phyloP scores from a whole-genome alignment of 2,888 invertebrate genomes.

The Patella caerulea region DNA sequence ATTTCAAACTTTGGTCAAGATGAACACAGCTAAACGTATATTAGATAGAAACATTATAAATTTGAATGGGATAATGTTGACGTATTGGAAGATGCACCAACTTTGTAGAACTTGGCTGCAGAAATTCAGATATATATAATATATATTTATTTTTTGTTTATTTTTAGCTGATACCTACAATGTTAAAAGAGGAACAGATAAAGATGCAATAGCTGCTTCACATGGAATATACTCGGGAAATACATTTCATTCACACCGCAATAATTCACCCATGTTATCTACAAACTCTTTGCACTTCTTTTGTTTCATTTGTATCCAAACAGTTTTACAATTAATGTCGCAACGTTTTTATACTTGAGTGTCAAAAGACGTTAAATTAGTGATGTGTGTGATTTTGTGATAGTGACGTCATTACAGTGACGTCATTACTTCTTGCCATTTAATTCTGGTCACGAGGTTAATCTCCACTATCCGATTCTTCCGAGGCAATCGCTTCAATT shows the following conservation, averaged over 20 bases:
- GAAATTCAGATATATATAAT: not conserved
- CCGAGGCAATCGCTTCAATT: no score
- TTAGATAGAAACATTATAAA: no score
- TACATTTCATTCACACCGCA: not conserved
- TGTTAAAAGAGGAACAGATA: not conserved
- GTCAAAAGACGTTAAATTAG: not conserved
- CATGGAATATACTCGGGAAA: constrained; percentile 4
- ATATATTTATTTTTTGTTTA: not conserved
- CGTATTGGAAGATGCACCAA: not conserved
- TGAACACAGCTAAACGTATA: no score
- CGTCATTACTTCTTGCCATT: constrained; percentile 7
- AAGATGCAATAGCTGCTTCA: not conserved
- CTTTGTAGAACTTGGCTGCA: not conserved
- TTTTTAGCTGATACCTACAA: constrained; percentile 6
- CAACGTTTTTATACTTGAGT: constrained; percentile 1
- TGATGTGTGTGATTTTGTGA: not conserved
- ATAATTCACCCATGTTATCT: not conserved
- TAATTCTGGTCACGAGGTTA: no score
- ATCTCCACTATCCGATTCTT: no score
- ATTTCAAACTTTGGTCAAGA: no score
- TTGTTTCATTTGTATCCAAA: not conserved
- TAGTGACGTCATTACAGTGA: not conserved
- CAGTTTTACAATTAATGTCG: not conserved
- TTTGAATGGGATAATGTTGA: no score
- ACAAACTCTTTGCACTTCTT: not conserved